phyloP scores from a whole-genome alignment of 1,140 invertebrate species.

The Coelopa frigida region DNA sequence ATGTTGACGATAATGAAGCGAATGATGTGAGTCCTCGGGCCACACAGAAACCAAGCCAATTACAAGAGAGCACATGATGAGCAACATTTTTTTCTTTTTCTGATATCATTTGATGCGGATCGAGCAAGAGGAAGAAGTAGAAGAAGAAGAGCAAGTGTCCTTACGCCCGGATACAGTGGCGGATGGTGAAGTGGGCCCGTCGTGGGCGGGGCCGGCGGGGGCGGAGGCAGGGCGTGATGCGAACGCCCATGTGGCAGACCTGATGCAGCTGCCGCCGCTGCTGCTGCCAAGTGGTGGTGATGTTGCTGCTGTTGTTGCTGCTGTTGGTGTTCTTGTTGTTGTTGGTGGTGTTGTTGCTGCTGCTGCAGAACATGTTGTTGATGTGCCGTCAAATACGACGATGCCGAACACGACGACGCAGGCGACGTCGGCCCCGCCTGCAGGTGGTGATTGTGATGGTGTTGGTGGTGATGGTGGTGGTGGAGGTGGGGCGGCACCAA shows the following conservation, averaged over 20 bases:
- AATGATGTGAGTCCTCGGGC: no score
- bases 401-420: no score
- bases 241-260: slow-evolving; percentile 6
- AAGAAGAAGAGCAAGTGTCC: no score
- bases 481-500: slow-evolving; percentile 14
- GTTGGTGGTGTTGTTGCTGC: no score
- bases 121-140: slow-evolving; percentile 8
- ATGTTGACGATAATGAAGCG: no score
- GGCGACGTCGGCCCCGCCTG: no score
- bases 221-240: slow-evolving; percentile 4
- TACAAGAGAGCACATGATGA: no score
- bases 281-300: slow-evolving; percentile 14
- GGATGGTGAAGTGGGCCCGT: slow-evolving; percentile 30
- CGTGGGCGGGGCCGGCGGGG: slow-evolving; percentile 9
- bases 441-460: background rate
- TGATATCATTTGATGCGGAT: no score
- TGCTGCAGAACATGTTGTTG: no score
- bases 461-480: slow-evolving; percentile 17
- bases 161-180: slow-evolving; percentile 42
- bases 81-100: no score
- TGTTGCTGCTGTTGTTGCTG: slow-evolving; percentile 14
- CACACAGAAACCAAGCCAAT: no score
- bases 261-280: slow-evolving; percentile 12
- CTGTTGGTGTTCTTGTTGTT: slow-evolving; percentile 9
- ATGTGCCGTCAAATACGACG: no score